Evolutionary conservation across 2,113 vertebrate species (phyloP).

Genomic region (Aphelocoma coerulescens): DNA sequence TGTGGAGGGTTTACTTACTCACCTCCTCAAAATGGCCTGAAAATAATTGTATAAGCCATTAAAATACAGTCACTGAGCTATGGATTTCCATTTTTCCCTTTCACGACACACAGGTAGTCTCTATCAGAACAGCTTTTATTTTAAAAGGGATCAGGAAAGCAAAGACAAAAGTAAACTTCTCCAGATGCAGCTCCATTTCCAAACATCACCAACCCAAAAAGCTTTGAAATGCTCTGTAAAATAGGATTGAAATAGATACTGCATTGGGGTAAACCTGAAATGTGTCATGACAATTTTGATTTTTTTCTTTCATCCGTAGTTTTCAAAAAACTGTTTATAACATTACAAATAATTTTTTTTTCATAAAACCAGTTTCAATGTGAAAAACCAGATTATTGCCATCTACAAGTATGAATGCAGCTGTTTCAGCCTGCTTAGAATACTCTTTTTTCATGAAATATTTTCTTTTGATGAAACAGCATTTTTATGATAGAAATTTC

Average conservation of each 20-base stretch:
- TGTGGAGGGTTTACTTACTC: neutral
- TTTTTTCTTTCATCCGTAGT: neutral
- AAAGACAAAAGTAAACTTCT: neutral
- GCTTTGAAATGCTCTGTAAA: neutral
- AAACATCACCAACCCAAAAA: neutral
- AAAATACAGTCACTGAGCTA: neutral
- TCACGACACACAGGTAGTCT: neutral
- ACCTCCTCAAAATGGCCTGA: neutral
- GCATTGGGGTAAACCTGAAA: neutral
- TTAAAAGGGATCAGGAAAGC: neutral
- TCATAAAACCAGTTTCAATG: neutral
- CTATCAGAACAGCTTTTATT: neutral
- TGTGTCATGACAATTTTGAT: neutral
- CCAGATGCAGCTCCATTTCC: neutral
- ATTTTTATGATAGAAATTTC: neutral
- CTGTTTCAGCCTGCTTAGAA: neutral
- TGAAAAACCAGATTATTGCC: neutral
- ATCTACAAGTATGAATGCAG: neutral
- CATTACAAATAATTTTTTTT: neutral
- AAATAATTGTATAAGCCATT: neutral
- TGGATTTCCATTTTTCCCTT: neutral
- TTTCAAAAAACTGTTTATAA: neutral
- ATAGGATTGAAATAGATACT: neutral
- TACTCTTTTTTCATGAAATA: neutral
- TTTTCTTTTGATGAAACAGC: neutral